Evolutionary conservation across 2,113 vertebrate genomes (phyloP).

Genomic region (Phrynosoma platyrhinos): DNA sequence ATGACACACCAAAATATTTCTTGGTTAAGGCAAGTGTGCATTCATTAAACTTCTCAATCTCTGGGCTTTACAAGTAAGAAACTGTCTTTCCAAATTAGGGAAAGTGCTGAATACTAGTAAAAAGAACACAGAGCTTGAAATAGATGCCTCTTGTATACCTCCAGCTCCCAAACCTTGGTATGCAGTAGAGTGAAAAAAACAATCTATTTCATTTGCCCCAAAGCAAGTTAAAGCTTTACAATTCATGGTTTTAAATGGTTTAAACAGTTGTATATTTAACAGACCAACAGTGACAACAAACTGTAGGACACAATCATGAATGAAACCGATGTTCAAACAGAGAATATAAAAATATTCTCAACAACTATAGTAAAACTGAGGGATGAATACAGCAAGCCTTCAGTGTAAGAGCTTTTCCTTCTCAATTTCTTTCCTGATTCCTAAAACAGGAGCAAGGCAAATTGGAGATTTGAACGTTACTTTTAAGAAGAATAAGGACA

Average conservation of each 20-base stretch:
- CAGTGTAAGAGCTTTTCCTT: neutral
- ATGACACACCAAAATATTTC: neutral
- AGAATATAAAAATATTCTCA: no score
- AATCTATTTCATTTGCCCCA: neutral
- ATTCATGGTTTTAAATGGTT: neutral
- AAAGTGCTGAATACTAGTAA: neutral
- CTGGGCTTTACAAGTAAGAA: neutral
- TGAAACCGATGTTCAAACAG: neutral
- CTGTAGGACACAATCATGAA: neutral
- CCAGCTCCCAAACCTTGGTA: neutral
- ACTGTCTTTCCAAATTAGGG: neutral
- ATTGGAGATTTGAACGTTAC: no score
- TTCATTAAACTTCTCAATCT: neutral
- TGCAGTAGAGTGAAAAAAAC: neutral
- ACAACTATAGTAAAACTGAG: neutral
- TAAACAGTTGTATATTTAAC: neutral
- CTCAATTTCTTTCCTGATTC: neutral
- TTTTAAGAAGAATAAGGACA: no score
- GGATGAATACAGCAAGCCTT: neutral
- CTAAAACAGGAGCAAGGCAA: no score
- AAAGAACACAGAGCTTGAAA: neutral
- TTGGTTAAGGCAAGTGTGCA: neutral
- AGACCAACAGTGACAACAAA: neutral
- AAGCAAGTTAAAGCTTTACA: neutral
- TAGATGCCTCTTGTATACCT: no score